Evolutionary conservation across 2,888 invertebrate genomes (phyloP).

Genomic region (Spodoptera exigua): DNA sequence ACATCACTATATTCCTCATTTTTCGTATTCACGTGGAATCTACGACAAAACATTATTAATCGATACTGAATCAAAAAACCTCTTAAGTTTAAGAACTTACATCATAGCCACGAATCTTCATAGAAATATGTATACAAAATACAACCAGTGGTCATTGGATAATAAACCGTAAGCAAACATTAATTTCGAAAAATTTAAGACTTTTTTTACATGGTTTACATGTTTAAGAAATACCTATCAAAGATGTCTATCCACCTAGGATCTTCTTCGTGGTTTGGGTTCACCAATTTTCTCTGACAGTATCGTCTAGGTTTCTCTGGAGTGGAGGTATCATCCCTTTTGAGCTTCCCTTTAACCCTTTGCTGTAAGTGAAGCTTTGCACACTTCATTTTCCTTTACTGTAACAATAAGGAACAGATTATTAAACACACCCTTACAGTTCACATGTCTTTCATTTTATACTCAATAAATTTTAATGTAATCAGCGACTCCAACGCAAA

Average conservation of each 20-base stretch:
- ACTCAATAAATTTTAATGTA: too few species aligned
- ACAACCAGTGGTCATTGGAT: too few species aligned
- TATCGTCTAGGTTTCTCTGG: slow-evolving; percentile 74
- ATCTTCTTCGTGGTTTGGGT: slow-evolving; percentile 81
- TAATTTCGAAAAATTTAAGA: too few species aligned
- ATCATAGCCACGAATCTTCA: too few species aligned
- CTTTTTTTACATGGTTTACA: too few species aligned
- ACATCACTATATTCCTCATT: slow-evolving; percentile 49
- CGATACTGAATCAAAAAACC: too few species aligned
- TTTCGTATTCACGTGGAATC: slow-evolving; percentile 70
- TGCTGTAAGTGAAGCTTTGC: slow-evolving; percentile 79
- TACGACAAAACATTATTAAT: slow-evolving; percentile 50
- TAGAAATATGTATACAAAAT: too few species aligned
- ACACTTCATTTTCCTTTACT: slow-evolving; percentile 75
- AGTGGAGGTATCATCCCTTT: slow-evolving; percentile 37
- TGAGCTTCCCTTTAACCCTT: slow-evolving; percentile 66
- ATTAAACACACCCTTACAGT: too few species aligned
- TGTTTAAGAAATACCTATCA: slow-evolving; percentile 63
- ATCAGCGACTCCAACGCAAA: too few species aligned
- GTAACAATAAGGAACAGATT: neutral
- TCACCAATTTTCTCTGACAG: slow-evolving; percentile 81
- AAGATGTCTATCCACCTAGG: slow-evolving; percentile 74
- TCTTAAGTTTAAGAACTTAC: too few species aligned
- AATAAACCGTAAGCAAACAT: too few species aligned
- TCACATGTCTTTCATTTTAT: too few species aligned